Base-by-base conservation (phyloP, 2,888 invertebrate species). In the Neuroscelio doddi region DNA sequence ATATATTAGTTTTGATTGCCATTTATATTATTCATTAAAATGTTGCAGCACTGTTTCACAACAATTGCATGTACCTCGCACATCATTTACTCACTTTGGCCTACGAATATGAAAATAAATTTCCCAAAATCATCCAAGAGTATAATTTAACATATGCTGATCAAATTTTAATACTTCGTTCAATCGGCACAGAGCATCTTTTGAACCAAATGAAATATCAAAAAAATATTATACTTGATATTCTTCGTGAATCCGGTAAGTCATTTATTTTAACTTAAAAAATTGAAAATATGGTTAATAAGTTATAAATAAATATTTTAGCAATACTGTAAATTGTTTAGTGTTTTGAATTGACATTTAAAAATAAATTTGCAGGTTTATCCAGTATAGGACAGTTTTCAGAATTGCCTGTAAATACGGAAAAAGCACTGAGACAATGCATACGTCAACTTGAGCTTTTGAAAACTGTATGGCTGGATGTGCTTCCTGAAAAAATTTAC, bases 41-140 rank as follows among this genome's bases (percentile, higher is more conserved):
- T n/a, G n/a, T 86, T 86, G 32, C 84, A 91, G 95, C 93, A 3
- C 80, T 96, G 17, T 93, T 93, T 79, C 91, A 96, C 85, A 97
- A 97, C 86, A 97, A 97, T 84, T 96, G 96, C 81, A 91, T 93
- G 90, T 97, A 91, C 79, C 86, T 97, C 8, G 90, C 93, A 0
- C 92, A 95, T 85, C 88, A 90, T 74, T 85, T 93, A 52, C 87
- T 89, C 52, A 89, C 89, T 0, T 86, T 93, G 74, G 90, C 90
- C 0, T 88, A 89, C 74, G 89, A 89, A 78, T 94, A 93, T 88
- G 86, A 89, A 34, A 85, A 86, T 1, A 88, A 88, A 50, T 86
- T 93, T 77, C 89, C 90, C 1, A 84, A 85, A 0, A 83, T 87
- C 0, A 80, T 89, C 32, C 82, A 87, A 57, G 85, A 87, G 50